phyloP scores from a whole-genome alignment of 2,888 invertebrate species.

The Epirrita christyi region DNA sequence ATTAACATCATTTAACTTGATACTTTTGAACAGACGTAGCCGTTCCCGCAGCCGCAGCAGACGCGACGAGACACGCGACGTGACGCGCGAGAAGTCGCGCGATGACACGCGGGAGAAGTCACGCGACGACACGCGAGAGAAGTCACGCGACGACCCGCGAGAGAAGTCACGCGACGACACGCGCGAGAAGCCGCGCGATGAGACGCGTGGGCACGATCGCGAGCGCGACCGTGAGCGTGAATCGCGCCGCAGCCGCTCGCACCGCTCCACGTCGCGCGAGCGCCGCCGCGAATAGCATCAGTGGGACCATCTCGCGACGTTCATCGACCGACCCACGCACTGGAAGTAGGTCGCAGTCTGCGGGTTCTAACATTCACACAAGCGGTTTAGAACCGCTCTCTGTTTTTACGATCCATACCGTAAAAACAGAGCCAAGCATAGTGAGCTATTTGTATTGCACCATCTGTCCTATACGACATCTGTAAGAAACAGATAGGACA shows the following conservation, averaged over 20 bases:
- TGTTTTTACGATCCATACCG: too few species aligned
- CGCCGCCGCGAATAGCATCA: constrained; percentile 65
- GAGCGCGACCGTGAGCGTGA: constrained; percentile 61
- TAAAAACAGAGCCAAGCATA: too few species aligned
- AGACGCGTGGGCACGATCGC: constrained; percentile 62
- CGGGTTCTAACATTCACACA: background rate
- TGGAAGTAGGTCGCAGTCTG: constrained; percentile 8
- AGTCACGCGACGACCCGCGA: constrained; percentile 57
- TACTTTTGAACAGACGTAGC: constrained; percentile 50
- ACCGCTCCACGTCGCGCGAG: constrained; percentile 70
- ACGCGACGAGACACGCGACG: constrained; percentile 47
- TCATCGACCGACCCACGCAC: constrained; percentile 23
- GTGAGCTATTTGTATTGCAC: too few species aligned
- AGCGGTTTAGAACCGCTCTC: too few species aligned
- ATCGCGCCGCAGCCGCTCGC: constrained; percentile 68
- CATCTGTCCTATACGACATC: too few species aligned
- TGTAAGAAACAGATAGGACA: too few species aligned
- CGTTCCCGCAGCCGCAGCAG: constrained; percentile 67
- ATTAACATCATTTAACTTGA: background rate
- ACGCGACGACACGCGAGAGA: constrained; percentile 48
- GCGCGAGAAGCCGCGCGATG: constrained; percentile 52
- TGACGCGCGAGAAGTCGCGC: constrained; percentile 2
- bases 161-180: constrained; percentile 55
- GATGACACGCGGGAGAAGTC: constrained; percentile 53
- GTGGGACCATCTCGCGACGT: constrained; percentile 24